Evolutionary conservation across 92 coral and sea anemone species (phyloP), one percentile per base, ranked within the genome.

Genomic region (Epizoanthus scotinus): DNA sequence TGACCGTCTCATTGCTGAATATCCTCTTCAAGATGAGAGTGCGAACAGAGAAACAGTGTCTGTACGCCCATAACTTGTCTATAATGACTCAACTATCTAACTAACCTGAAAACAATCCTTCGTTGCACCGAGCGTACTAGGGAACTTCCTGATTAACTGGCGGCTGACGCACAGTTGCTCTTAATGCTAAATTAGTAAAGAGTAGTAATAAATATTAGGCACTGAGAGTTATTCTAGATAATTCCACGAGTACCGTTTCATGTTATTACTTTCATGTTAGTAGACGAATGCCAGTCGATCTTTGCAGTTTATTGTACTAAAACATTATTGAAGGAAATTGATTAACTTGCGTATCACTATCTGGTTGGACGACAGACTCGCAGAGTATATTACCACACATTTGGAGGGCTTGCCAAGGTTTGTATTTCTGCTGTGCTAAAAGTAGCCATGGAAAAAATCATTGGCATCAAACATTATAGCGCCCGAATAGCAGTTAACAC

Each of bases 101-200:
- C 47, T 34, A 20, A 24, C 57, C 24, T 59, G 81, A 75, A 75
- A 75, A 40, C 38, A 67, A 75, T 75, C 81, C 59, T 54, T 75
- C 63, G 28, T 59, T 75, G 57, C 81, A 67, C 68, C 25, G 59
- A 55, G 42, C 6, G 54, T 38, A 47, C 58, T 75, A 20, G 81
- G 62, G 68, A 52, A 75, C 81, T 75, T 75, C 81, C 81, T 75
- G 69, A 58, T 75, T 75, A 75, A 63, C 68, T 19, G 38, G 22
- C 63, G 18, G 81, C 60, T 58, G 17, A 47, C 52, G 17, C 15
- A 44, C 24, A 21, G 12, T 50, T 59, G 29, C 63, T 26, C 67
- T 75, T 59, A 75, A 75, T 58, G 81, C 31, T 67, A 38, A 34
- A 34, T n/a, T n/a, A n/a, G n/a, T n/a, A n/a, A n/a, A n/a, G n/a